Percentiles rank a stretch among this genome's conserved stretches.
Conservation (phyloP, 2,888 invertebrate genomes). For the Carabus problematicus region DNA sequence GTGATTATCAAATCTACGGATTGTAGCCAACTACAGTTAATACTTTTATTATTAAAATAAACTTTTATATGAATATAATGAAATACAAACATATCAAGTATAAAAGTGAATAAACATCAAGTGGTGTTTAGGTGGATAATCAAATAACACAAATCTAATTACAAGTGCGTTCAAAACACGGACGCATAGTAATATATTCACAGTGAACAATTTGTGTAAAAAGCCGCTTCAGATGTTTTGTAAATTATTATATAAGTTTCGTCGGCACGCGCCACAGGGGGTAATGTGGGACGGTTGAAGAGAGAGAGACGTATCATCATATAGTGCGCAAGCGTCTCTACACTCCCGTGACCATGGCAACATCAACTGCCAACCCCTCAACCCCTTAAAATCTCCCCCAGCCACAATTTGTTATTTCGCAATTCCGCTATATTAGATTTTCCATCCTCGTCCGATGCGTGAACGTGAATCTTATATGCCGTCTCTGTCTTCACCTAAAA, state of each 20-base stretch:
- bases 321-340: conserved; percentile 22
- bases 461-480: background rate
- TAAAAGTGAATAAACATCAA: too few species aligned
- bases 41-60: too few species aligned
- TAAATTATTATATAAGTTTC: conserved; percentile 33
- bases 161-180: background rate
- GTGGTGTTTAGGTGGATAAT: too few species aligned
- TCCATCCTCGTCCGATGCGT: conserved; percentile 22
- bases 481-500: conserved; percentile 36
- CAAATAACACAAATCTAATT: too few species aligned
- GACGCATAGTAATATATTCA: conserved; percentile 28
- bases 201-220: conserved; percentile 38
- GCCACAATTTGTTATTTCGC: conserved; percentile 43
- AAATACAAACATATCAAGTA: too few species aligned
- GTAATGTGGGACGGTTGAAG: background rate
- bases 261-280: background rate
- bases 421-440: conserved; percentile 39
- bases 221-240: conserved; percentile 38
- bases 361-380: conserved; percentile 40
- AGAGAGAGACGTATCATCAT: conserved; percentile 9
- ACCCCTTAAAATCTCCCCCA: conserved; percentile 16
- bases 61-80: too few species aligned
- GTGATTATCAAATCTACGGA: too few species aligned
- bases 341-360: conserved; percentile 29
- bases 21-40: too few species aligned